Conservation (phyloP, 1,140 invertebrate species). For the Globodera rostochiensis region DNA sequence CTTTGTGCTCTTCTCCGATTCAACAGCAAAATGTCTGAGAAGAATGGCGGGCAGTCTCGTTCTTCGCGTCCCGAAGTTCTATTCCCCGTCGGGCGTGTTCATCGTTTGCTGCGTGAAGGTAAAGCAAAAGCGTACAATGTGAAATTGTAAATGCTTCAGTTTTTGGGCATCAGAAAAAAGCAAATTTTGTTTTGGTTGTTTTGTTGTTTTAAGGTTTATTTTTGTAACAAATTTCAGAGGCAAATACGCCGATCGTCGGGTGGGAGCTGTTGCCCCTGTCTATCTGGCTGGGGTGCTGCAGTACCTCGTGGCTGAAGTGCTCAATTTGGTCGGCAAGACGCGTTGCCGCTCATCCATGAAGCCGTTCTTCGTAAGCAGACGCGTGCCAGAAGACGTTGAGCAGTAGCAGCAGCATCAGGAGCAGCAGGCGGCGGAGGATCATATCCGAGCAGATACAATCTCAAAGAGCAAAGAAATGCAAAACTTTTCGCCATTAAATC, state of each 20-base stretch:
- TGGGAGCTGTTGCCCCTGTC: constrained; percentile 75
- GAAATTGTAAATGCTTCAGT: constrained; percentile 72
- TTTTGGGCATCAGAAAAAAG: constrained; percentile 71
- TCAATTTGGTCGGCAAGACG: constrained; percentile 75
- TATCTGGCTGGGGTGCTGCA: constrained; percentile 74
- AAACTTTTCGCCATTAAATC: too few relatives aligned
- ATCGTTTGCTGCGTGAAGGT: constrained; percentile 76
- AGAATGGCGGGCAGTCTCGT: constrained; percentile 69
- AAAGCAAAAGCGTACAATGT: too few relatives aligned
- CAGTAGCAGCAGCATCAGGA: neutral
- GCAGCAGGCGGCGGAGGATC: too few relatives aligned
- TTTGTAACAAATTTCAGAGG: constrained; percentile 66
- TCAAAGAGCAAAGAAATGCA: too few relatives aligned
- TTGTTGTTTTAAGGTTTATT: constrained; percentile 26
- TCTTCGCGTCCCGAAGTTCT: constrained; percentile 74
- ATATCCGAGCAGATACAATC: too few relatives aligned
- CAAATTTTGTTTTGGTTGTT: neutral
- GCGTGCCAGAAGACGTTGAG: neutral
- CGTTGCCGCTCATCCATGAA: constrained; percentile 78
- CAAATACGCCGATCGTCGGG: constrained; percentile 75
- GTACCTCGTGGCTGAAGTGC: constrained; percentile 74
- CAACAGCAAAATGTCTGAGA: constrained; percentile 43
- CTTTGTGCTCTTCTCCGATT: too few relatives aligned
- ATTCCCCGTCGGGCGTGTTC: constrained; percentile 76
- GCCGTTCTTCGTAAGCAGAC: constrained; percentile 70